Base-by-base conservation (phyloP, 2,888 invertebrate genomes). In the Nomada hirtipes region DNA sequence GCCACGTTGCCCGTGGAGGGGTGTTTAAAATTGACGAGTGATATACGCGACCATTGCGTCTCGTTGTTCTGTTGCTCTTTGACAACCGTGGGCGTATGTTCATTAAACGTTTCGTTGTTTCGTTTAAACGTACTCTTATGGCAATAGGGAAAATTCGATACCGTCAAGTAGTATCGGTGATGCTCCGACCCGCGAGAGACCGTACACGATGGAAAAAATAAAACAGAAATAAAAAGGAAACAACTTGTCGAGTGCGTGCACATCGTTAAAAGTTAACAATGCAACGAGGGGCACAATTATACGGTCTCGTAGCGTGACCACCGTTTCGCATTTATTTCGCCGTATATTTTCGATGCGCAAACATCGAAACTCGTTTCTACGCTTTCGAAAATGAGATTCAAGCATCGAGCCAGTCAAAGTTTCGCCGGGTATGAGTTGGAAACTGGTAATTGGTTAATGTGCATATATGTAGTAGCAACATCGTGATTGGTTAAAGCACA, bases 281-380 rank as follows among this genome's bases (percentile, higher is more conserved):
- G 68, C 59, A 53, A 73, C 65, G 75, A 67, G 76, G 23, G 23
- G 15, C 18, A 44, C 65, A 75, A 77, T 77, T 77, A 75, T 53
- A 60, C 75, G 36, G 53, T 44, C 15, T n/a, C 20, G 57, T 23
- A 47, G 26, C 61, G 23, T 36, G 36, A 36, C 64, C 53, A 65
- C 83, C 85, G 77, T 59, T 68, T 63, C 57, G 79, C 76, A 82
- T 74, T 74, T 67, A 87, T 85, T 81, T 79, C 83, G 75, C 81
- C 77, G 83, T 73, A 71, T 87, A 82, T 87, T 87, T 82, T 72
- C 74, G 76, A 83, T 74, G 76, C 61, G 68, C 79, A 77, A 83
- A 87, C 83, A 83, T 44, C 15, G 57, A 70, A 85, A 76, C 85
- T 71, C 63, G 61, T 63, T 42, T 50, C 59, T 44, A 75, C 79